Evolutionary conservation across 1,140 invertebrate genomes (phyloP).

Genomic region (Apis laboriosa): DNA sequence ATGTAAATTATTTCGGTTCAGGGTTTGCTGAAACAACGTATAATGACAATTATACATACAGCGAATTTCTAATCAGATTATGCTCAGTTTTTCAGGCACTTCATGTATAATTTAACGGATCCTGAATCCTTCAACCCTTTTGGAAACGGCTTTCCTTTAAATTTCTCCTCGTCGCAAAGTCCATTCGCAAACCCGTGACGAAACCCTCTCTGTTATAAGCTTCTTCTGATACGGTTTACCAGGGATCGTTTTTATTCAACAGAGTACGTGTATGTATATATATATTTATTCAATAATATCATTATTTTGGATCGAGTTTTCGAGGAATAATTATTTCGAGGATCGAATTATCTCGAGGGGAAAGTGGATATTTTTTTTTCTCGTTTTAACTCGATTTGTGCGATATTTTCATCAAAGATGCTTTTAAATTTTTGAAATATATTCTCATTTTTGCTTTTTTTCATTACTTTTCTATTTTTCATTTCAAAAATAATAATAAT

Average conservation of each 20-base stretch:
- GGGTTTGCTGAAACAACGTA: neutral
- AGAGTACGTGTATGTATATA: neutral
- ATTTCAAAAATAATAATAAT: too few relatives aligned
- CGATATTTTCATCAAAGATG: neutral
- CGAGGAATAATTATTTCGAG: neutral
- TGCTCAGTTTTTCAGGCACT: neutral
- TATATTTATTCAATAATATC: neutral
- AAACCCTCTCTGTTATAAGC: conserved; percentile 22
- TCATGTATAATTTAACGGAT: conserved; percentile 38
- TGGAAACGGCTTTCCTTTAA: conserved; percentile 26
- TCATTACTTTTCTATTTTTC: too few relatives aligned
- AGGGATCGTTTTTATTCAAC: conserved; percentile 26
- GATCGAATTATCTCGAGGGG: neutral
- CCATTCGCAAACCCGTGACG: conserved; percentile 20
- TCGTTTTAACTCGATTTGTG: neutral
- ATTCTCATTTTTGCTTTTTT: too few relatives aligned
- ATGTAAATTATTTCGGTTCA: too few relatives aligned
- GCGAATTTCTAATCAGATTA: conserved; percentile 1
- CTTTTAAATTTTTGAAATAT: neutral
- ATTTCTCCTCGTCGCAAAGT: neutral
- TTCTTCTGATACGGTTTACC: conserved; percentile 3
- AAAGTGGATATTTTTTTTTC: neutral
- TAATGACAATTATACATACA: neutral
- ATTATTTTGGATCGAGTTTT: neutral
- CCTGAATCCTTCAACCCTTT: conserved; percentile 7